phyloP scores from a whole-genome alignment of 2,797 vertebrate species.

The Corythornis leucogaster region DNA sequence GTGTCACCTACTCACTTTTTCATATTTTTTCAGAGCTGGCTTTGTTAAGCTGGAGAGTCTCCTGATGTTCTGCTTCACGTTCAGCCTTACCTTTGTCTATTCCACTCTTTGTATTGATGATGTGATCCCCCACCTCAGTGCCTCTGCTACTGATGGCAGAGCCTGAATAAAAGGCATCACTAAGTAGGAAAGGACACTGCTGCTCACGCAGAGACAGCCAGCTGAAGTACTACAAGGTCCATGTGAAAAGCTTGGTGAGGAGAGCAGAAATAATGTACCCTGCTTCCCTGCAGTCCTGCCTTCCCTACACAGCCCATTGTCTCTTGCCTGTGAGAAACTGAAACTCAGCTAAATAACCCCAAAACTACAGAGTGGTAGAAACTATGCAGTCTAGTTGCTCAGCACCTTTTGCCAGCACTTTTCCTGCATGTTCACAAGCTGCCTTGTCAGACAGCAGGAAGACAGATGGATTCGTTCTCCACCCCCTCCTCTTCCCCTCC shows the following conservation, averaged over 20 bases:
- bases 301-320: neutral
- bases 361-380: neutral
- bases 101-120: neutral
- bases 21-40: neutral
- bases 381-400: neutral
- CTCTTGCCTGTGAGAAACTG: neutral
- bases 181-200: neutral
- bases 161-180: neutral
- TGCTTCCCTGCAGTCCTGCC: neutral
- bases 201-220: neutral
- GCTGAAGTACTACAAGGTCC: accelerated
- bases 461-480: slow-evolving; percentile 17
- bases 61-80: neutral
- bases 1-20: neutral
- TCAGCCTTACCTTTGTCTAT: neutral
- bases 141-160: neutral
- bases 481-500: neutral
- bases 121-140: neutral
- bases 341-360: neutral
- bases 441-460: neutral
- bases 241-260: accelerated
- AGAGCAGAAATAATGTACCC: neutral
- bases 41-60: neutral
- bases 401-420: neutral
- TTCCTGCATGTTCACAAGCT: neutral